Percentiles rank a stretch among this genome's conserved stretches.
Conservation (phyloP, 1,140 invertebrate genomes). For the Macrotrachela quadricornifera region DNA sequence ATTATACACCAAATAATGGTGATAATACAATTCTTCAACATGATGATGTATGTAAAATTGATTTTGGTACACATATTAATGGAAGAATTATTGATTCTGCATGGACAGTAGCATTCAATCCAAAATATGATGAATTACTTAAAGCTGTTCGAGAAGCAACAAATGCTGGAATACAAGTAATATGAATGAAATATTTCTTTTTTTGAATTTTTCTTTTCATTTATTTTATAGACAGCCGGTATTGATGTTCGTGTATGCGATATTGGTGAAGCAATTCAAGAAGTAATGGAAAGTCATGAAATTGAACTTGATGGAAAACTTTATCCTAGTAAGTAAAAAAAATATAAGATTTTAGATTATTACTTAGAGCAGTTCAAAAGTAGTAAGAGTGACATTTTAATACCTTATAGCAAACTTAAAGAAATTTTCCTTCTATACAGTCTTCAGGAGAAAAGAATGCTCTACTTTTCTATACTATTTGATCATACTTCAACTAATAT, state of each 20-base stretch:
- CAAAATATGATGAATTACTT: slow-evolving; percentile 79
- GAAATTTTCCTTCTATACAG: too few species aligned
- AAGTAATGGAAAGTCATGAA: slow-evolving; percentile 99
- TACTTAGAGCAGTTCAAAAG: too few species aligned
- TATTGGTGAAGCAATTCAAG: slow-evolving; percentile 87
- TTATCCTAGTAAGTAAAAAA: slow-evolving; percentile 41
- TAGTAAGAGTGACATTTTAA: too few species aligned
- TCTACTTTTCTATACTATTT: too few species aligned
- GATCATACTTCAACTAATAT: too few species aligned
- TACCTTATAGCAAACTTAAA: too few species aligned
- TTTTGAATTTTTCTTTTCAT: not conserved
- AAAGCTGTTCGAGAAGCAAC: slow-evolving; percentile 91
- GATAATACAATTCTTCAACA: slow-evolving; percentile 77
- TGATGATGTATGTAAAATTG: slow-evolving; percentile 97
- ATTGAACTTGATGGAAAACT: slow-evolving; percentile 88
- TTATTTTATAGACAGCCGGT: slow-evolving; percentile 46
- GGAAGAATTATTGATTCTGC: slow-evolving; percentile 96
- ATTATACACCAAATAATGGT: slow-evolving; percentile 96
- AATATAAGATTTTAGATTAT: too few species aligned
- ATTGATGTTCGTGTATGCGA: slow-evolving; percentile 94
- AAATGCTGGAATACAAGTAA: slow-evolving; percentile 70
- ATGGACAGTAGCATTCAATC: slow-evolving; percentile 86
- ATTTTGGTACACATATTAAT: slow-evolving; percentile 97
- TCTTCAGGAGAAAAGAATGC: too few species aligned
- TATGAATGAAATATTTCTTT: not conserved